A percentile compares a stretch with the other conserved stretches of the same genome.
Conservation (phyloP, 2,797 vertebrate genomes). For the Ceryle rudis region DNA sequence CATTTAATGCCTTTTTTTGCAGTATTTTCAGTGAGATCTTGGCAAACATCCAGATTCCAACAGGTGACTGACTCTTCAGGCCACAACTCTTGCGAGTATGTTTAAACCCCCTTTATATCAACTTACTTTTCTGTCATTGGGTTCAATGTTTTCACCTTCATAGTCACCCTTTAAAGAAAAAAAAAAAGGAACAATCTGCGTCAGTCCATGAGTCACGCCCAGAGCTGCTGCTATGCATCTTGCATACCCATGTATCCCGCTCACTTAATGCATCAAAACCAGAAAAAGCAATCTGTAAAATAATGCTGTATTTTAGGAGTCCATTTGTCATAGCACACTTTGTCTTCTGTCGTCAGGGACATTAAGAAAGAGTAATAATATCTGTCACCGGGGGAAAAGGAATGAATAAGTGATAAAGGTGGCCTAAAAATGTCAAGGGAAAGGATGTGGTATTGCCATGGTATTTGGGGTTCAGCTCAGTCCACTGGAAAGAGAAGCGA, state of each 20-base stretch:
- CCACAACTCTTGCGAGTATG: background rate
- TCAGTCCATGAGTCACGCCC: background rate
- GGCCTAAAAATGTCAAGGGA: slow-evolving; percentile 68
- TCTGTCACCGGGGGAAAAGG: slow-evolving; percentile 13
- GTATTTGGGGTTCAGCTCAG: slow-evolving; percentile 61
- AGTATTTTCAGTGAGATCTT: background rate
- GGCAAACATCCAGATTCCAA: background rate
- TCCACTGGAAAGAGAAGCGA: background rate
- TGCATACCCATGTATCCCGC: background rate
- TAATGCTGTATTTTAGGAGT: slow-evolving; percentile 60
- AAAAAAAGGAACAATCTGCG: background rate
- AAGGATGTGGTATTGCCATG: slow-evolving; percentile 30
- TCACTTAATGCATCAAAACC: slow-evolving; percentile 57
- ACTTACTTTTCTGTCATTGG: slow-evolving; percentile 95
- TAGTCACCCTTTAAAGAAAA: slow-evolving; percentile 86
- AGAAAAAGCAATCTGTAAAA: slow-evolving; percentile 67
- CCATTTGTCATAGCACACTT: slow-evolving; percentile 62
- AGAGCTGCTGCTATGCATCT: background rate
- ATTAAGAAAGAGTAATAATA: slow-evolving; percentile 63
- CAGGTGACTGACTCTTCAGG: background rate
- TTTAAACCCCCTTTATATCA: background rate
- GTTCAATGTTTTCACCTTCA: slow-evolving; percentile 85
- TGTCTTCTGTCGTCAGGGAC: slow-evolving; percentile 29
- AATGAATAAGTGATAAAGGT: slow-evolving; percentile 74
- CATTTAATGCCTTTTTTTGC: background rate